phyloP scores from a whole-genome alignment of 2,888 invertebrate genomes.

The Sussaba pulchella region DNA sequence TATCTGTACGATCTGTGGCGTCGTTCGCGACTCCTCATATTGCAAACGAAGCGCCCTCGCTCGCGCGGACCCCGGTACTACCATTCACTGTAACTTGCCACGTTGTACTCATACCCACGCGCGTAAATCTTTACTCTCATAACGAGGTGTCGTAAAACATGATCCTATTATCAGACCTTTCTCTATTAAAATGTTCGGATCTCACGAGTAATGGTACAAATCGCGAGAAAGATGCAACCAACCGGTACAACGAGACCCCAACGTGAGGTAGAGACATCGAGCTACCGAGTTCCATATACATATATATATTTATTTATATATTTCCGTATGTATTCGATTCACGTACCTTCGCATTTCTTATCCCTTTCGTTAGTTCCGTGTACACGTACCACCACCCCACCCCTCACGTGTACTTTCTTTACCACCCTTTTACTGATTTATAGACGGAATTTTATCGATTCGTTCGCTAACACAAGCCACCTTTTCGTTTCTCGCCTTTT shows the following conservation, averaged over 20 bases:
- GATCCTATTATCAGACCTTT: constrained; percentile 82
- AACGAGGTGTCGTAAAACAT: constrained; percentile 84
- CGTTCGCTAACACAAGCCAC: constrained; percentile 45
- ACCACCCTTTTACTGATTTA: constrained; percentile 58
- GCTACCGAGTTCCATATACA: constrained; percentile 36
- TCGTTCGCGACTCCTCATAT: constrained; percentile 70
- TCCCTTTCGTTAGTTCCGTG: constrained; percentile 60
- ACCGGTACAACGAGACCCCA: constrained; percentile 1
- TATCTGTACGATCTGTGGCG: constrained; percentile 30
- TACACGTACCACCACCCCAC: constrained; percentile 43
- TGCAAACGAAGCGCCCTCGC: constrained; percentile 36
- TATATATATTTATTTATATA: constrained; percentile 15
- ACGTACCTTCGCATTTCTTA: constrained; percentile 60
- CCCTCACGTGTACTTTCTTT: constrained; percentile 34
- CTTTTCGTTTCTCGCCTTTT: constrained; percentile 7
- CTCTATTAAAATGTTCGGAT: constrained; percentile 74
- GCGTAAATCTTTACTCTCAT: constrained; percentile 81
- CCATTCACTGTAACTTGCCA: constrained; percentile 65
- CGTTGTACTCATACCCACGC: constrained; percentile 68
- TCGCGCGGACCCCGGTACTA: constrained; percentile 55
- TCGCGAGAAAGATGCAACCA: constrained; percentile 55
- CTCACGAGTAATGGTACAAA: constrained; percentile 69
- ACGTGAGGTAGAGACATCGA: constrained; percentile 54
- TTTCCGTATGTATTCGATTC: constrained; percentile 46
- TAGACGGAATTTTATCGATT: constrained; percentile 60